phyloP scores from a whole-genome alignment of 2,113 vertebrate species.

The Morphnarchus princeps region DNA sequence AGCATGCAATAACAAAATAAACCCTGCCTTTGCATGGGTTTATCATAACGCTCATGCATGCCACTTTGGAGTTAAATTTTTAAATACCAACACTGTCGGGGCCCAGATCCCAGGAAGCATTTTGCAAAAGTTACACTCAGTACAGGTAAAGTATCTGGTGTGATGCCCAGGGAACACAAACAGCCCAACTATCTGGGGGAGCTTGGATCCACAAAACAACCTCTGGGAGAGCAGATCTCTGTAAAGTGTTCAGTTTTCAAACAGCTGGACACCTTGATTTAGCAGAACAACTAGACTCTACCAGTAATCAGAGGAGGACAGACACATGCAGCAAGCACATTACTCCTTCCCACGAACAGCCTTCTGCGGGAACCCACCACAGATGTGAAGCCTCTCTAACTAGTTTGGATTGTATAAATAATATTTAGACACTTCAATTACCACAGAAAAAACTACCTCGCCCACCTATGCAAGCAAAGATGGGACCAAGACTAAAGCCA shows the following conservation, averaged over 20 bases:
- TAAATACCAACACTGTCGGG: not conserved
- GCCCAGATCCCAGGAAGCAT: not conserved
- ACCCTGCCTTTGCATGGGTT: not conserved
- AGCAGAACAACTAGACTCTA: not conserved
- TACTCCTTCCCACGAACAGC: not conserved
- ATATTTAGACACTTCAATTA: not conserved
- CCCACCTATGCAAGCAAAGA: not conserved
- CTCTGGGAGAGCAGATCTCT: not conserved
- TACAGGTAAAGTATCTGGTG: not conserved
- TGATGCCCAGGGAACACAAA: not conserved
- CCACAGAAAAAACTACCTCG: not conserved
- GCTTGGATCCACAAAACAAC: not conserved
- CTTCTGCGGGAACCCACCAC: not conserved
- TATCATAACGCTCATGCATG: not conserved
- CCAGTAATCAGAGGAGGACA: not conserved
- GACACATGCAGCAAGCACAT: not conserved
- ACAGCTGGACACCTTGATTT: not conserved
- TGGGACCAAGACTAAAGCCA: not conserved
- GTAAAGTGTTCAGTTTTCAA: not conserved
- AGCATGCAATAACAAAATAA: not conserved
- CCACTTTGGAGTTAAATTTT: not conserved
- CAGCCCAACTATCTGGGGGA: not conserved
- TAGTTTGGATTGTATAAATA: not conserved
- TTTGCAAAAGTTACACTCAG: not conserved
- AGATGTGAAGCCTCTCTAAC: not conserved